Evolutionary conservation across 2,113 vertebrate species (phyloP).

Genomic region (Oophaga pumilio): DNA sequence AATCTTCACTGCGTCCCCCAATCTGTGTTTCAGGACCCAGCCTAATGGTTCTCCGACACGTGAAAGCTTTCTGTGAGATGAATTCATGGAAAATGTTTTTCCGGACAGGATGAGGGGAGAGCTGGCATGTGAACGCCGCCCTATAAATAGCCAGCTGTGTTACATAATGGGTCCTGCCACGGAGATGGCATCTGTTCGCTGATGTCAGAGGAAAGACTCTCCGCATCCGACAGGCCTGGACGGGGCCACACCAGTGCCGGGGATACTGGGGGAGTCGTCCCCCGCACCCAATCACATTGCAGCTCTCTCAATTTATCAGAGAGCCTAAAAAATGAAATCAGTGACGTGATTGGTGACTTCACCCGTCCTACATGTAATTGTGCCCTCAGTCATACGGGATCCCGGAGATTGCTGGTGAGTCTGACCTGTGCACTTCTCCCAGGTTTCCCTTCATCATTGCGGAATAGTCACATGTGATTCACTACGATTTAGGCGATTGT

Average conservation of each 20-base stretch:
- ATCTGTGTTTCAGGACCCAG: too few species aligned
- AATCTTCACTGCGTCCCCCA: too few species aligned
- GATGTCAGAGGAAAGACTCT: not conserved
- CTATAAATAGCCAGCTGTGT: constrained; percentile 11
- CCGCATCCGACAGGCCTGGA: too few species aligned
- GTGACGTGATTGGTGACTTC: not conserved
- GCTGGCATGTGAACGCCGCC: not conserved
- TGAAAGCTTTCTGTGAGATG: not conserved
- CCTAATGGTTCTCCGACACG: not conserved
- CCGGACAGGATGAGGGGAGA: not conserved
- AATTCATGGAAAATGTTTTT: not conserved
- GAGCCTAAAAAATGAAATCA: not conserved
- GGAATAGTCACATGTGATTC: not conserved
- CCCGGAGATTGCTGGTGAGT: not conserved
- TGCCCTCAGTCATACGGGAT: not conserved
- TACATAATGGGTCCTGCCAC: not conserved
- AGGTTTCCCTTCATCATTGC: not conserved
- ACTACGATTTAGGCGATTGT: not conserved
- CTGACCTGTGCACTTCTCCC: not conserved
- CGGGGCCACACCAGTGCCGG: too few species aligned
- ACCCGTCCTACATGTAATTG: too few species aligned
- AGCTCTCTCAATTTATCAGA: not conserved
- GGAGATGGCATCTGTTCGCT: not conserved
- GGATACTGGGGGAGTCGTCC: too few species aligned
- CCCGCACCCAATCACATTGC: not conserved